Evolutionary conservation across 2,888 invertebrate genomes (phyloP), one percentile per base, ranked within the genome.

Genomic region (Pterostichus madidus): DNA sequence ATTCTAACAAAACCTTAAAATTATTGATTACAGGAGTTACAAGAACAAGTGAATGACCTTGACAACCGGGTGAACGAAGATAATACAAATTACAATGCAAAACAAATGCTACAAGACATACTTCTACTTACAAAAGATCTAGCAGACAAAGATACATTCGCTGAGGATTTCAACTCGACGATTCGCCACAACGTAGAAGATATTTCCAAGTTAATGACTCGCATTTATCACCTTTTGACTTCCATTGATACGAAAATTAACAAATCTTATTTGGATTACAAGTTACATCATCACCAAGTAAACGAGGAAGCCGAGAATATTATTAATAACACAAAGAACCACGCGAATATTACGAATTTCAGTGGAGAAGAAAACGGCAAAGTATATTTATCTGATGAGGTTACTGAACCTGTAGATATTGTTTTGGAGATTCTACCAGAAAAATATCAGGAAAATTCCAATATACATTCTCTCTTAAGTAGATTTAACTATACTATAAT

Each of bases 201-300:
- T 10, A 11, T 82, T 1, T 53, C 46, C 11, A 68, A 80, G 15
- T 13, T 84, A 88, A 80, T 85, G 35, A 83, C 49, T 76, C 84
- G 84, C 59, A 85, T 85, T 80, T 83, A 82, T 17, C 83, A 78
- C 15, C 78, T 83, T 56, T 68, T 85, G 49, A 68, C 35, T 15
- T 83, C 53, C 59, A 84, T 85, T 39, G 85, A 84, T 84, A 80
- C 80, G 5, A 85, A 85, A 84, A 71, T 85, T 73, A 85, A 85
- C 61, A 85, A 80, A 35, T 79, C 61, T n/a, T 84, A 81, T 83
- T 68, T 83, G 15, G 80, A 85, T 76, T 83, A 84, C 76, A 83
- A 80, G 5, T 5, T 59, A 11, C 31, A 24, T 59, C 31, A 59
- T 84, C 24, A 53, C 84, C 24, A 15, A 5, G 15, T 13, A 15